A percentile compares a stretch with the other conserved stretches of the same genome.
phyloP scores from a whole-genome alignment of 2,797 vertebrate genomes.

The Neomorphus geoffroyi region DNA sequence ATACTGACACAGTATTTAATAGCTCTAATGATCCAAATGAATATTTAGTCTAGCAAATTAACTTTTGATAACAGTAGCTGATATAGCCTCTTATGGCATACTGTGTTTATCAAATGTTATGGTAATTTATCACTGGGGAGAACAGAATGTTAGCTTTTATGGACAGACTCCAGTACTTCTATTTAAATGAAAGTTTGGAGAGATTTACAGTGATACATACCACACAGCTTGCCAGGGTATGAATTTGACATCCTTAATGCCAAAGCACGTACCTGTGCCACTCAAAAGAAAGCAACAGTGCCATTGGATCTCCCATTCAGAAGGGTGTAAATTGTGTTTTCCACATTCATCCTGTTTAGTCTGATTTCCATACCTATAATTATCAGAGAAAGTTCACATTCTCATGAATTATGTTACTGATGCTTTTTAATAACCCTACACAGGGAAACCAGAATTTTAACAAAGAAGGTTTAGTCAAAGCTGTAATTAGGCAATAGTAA shows the following conservation, averaged over 20 bases:
- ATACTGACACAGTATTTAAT: slow-evolving; percentile 54
- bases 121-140: slow-evolving; percentile 24
- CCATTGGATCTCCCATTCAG: neutral
- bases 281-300: neutral
- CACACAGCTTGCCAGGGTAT: slow-evolving; percentile 20
- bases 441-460: neutral
- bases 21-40: slow-evolving; percentile 58
- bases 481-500: neutral
- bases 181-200: slow-evolving; percentile 8
- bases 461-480: neutral
- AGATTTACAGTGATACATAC: slow-evolving; percentile 9
- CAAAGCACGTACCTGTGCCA: neutral
- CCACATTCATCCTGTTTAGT: neutral
- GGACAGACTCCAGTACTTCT: neutral
- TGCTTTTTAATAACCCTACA: rapidly evolving
- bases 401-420: neutral
- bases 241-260: neutral
- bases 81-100: slow-evolving; percentile 30
- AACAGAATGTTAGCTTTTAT: slow-evolving; percentile 21
- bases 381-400: neutral
- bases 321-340: neutral
- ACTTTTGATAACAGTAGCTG: slow-evolving; percentile 40
- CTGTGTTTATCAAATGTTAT: slow-evolving; percentile 30
- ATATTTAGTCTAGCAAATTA: slow-evolving; percentile 61
- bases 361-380: neutral